Conservation (phyloP, 2,797 vertebrate genomes). For the Sebastes variabilis region DNA sequence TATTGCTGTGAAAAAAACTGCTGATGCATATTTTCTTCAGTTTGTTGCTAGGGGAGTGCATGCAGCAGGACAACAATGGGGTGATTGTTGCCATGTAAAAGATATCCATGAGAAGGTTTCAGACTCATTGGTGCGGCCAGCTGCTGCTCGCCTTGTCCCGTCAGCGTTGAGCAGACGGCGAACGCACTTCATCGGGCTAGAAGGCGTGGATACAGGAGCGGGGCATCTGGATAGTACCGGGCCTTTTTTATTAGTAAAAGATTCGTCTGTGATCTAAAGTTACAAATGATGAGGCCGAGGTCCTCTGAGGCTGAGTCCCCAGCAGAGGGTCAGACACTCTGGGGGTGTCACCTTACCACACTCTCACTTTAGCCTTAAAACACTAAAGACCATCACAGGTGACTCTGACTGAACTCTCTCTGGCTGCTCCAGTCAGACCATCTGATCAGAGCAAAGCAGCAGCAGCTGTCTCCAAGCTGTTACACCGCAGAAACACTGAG, state of each 20-base stretch:
- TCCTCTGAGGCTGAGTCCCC: background rate
- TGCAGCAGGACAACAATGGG: conserved; percentile 58
- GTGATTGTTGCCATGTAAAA: conserved; percentile 71
- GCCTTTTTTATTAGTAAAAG: conserved; percentile 21
- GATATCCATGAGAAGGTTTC: conserved; percentile 73
- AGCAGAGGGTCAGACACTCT: background rate
- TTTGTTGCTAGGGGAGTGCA: conserved; percentile 56
- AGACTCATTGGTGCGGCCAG: conserved; percentile 36
- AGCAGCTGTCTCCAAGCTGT: background rate
- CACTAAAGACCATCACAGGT: background rate
- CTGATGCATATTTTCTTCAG: conserved; percentile 62
- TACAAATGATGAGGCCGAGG: conserved; percentile 28
- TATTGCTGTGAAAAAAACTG: conserved; percentile 38
- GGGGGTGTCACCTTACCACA: conserved; percentile 42
- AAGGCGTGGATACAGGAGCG: conserved; percentile 2
- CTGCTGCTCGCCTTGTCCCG: conserved; percentile 44
- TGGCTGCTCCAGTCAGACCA: background rate
- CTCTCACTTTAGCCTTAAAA: background rate
- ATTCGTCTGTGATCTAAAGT: conserved; percentile 35
- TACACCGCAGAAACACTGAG: background rate
- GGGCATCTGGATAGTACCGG: conserved; percentile 53
- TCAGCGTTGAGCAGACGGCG: conserved; percentile 44
- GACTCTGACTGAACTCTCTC: background rate
- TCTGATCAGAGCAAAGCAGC: background rate
- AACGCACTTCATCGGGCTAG: background rate